Evolutionary conservation across 2,797 vertebrate genomes (phyloP).

Genomic region (Scyliorhinus canicula): DNA sequence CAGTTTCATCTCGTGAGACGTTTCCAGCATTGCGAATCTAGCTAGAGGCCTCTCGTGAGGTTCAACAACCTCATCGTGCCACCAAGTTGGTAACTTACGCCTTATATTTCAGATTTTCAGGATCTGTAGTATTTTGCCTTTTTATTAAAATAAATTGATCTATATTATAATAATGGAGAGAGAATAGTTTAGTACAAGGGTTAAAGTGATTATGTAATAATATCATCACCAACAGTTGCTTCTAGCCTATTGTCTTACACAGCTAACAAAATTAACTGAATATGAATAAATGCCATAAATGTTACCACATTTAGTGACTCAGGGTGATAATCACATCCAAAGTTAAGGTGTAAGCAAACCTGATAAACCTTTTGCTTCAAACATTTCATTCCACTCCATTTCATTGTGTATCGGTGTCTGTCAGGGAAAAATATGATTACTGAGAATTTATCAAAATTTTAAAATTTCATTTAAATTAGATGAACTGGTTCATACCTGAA

Average conservation of each 20-base stretch:
- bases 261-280: background rate
- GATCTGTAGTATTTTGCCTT: background rate
- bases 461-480: conserved; percentile 21
- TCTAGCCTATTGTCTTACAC: background rate
- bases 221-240: background rate
- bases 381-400: conserved; percentile 58
- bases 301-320: background rate
- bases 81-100: too few species aligned
- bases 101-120: background rate
- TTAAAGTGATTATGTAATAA: background rate
- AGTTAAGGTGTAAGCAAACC: conserved; percentile 46
- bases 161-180: background rate
- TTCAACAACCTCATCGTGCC: too few species aligned
- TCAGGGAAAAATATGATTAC: conserved; percentile 39
- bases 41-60: too few species aligned
- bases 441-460: conserved; percentile 19
- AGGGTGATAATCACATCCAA: background rate
- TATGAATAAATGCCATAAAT: background rate
- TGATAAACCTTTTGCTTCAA: conserved; percentile 57
- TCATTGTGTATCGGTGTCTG: conserved; percentile 50
- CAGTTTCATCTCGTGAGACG: too few species aligned
- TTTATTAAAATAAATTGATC: background rate
- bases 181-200: background rate
- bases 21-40: too few species aligned
- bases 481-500: conserved; percentile 52